Evolutionary conservation across 2,797 vertebrate genomes (phyloP).

Genomic region (Pangasius sanitwongsei): DNA sequence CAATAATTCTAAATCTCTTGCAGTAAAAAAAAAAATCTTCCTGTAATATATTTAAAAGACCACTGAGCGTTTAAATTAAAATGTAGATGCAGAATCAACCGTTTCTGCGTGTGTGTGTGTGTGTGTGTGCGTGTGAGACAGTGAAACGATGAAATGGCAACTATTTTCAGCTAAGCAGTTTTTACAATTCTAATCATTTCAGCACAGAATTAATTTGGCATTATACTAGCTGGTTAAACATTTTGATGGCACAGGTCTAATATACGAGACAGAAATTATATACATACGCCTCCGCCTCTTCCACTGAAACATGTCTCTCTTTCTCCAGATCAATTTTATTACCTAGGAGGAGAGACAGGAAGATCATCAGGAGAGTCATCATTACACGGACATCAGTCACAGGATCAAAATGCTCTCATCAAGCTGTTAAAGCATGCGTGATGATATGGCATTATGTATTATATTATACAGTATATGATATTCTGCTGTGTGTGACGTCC

Average conservation of each 20-base stretch:
- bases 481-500: too few relatives aligned
- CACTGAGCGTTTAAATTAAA: background rate
- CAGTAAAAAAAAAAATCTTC: too few relatives aligned
- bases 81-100: background rate
- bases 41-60: background rate
- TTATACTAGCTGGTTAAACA: background rate
- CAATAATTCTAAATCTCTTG: too few relatives aligned
- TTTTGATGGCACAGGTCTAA: background rate
- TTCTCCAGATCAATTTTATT: conserved; percentile 99
- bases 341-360: conserved; percentile 73
- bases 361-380: background rate
- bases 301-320: conserved; percentile 92
- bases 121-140: background rate
- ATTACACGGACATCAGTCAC: background rate
- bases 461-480: background rate
- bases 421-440: background rate
- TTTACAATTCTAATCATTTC: background rate
- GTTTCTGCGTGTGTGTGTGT: background rate
- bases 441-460: background rate
- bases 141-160: background rate
- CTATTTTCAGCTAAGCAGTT: background rate
- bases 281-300: conserved; percentile 93
- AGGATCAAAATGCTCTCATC: background rate
- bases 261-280: background rate
- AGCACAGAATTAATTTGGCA: background rate